Evolutionary conservation across 2,113 vertebrate genomes (phyloP).

Genomic region (cattle (Bos taurus)): DNA sequence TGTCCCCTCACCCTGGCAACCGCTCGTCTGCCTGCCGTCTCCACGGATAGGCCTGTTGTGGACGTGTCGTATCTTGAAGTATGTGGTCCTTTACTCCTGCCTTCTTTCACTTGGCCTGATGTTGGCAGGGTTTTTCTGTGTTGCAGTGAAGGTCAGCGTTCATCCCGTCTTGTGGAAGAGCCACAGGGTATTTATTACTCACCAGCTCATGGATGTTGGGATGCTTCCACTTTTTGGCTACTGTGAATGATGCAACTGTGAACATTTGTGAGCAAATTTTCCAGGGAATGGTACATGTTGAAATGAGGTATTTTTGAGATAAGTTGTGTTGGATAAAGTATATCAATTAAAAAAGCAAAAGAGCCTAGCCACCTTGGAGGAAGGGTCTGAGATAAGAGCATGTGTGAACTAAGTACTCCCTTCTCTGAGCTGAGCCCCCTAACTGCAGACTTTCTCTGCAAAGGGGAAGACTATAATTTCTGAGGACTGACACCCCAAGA

Average conservation of each 20-base stretch:
- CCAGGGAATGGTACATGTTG: rapidly evolving
- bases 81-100: background rate
- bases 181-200: rapidly evolving
- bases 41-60: background rate
- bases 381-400: background rate
- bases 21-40: rapidly evolving
- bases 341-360: background rate
- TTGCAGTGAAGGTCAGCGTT: rapidly evolving
- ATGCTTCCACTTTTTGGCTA: background rate
- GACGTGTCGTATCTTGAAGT: rapidly evolving
- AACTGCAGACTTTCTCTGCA: background rate
- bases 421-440: background rate
- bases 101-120: rapidly evolving
- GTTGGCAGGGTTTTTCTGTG: rapidly evolving
- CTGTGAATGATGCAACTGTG: background rate
- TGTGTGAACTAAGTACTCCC: rapidly evolving
- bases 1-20: no score
- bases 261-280: no score
- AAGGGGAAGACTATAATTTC: background rate
- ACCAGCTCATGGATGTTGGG: background rate
- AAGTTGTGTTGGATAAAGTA: background rate
- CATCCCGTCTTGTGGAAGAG: rapidly evolving
- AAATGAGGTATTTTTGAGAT: background rate
- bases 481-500: rapidly evolving
- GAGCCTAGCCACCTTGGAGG: background rate